Evolutionary conservation across 2,797 vertebrate genomes (phyloP), one percentile per base, ranked within the genome.

Genomic region (Gallirallus australis): DNA sequence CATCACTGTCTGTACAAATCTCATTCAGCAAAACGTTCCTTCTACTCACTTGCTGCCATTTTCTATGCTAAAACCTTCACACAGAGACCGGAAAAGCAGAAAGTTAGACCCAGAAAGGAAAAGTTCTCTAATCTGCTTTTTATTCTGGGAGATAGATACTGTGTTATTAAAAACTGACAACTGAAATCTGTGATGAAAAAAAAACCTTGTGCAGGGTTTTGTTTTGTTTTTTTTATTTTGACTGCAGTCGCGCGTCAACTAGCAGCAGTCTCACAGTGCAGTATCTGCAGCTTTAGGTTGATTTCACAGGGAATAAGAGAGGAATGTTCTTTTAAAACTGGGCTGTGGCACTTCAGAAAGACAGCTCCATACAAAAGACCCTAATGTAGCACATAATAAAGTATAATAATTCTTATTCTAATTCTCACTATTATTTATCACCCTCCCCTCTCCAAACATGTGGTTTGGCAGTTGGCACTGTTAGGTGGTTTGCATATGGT

Each of bases 201-300:
- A 47, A 37, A 37, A 8, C 0, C 9, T 48, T 16, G 30, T 14
- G 3, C 7, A 33, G 4, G 0, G 21, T 16, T 11, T 18, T 4
- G 52, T 30, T 30, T 17, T 4, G 24, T 16, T 54, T 69, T 45
- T 42, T 70, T 70, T 9, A 12, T 27, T 77, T 72, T 70, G 16
- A 16, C 48, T 86, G 17, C 47, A 82, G 47, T 8, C 10, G 7
- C 11, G 59, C 50, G 68, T 75, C 33, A 81, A 71, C 75, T 45
- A 83, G 13, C 40, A 80, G 3, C 37, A 42, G 28, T 78, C 15
- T 17, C 56, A 35, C 4, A 42, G 10, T 37, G 25, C 1, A 0
- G 6, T 19, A 14, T 27, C 31, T 90, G 33, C 11, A 66, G 48
- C 5, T 35, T 73, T 11, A 57, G 37, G 12, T 6, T 50, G 50